A percentile compares a stretch with the other conserved stretches of the same genome.
Evolutionary conservation across 1,140 invertebrate species (phyloP).

Genomic region (Bombus vancouverensis): DNA sequence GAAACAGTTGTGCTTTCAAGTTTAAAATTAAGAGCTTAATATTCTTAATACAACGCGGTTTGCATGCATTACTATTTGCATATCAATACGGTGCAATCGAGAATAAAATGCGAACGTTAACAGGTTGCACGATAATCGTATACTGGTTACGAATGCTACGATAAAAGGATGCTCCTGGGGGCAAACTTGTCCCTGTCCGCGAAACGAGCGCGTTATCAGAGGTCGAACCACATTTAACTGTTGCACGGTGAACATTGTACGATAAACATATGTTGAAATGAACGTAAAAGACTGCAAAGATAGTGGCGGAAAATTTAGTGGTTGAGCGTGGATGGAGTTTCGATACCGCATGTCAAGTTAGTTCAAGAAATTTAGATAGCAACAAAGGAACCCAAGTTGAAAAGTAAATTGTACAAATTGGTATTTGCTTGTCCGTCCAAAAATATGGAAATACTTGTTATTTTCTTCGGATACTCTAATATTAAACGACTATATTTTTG

Average conservation of each 20-base stretch:
- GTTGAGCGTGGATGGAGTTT: background rate
- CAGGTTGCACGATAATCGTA: background rate
- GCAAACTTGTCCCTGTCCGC: background rate
- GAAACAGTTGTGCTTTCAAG: background rate
- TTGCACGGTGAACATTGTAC: background rate
- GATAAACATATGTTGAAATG: conserved; percentile 5
- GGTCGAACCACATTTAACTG: conserved; percentile 12
- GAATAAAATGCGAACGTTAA: conserved; percentile 10
- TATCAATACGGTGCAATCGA: background rate
- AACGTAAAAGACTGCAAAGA: background rate
- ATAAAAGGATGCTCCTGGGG: conserved; percentile 9
- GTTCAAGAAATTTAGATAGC: background rate
- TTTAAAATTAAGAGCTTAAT: conserved; percentile 8
- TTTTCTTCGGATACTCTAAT: no score
- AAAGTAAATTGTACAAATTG: background rate
- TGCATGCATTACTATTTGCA: conserved; percentile 3
- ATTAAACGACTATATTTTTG: no score
- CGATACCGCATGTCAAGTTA: background rate
- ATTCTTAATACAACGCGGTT: background rate
- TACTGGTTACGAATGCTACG: background rate
- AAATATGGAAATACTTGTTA: no score
- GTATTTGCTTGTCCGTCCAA: no score
- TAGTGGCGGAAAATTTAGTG: background rate
- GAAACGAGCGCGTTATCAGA: conserved; percentile 19
- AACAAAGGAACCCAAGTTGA: no score